These are phyloP conservation scores for Drosophila merina DNA, from an alignment of 2,888 invertebrate species.

Conservation along the genomic window DNA sequence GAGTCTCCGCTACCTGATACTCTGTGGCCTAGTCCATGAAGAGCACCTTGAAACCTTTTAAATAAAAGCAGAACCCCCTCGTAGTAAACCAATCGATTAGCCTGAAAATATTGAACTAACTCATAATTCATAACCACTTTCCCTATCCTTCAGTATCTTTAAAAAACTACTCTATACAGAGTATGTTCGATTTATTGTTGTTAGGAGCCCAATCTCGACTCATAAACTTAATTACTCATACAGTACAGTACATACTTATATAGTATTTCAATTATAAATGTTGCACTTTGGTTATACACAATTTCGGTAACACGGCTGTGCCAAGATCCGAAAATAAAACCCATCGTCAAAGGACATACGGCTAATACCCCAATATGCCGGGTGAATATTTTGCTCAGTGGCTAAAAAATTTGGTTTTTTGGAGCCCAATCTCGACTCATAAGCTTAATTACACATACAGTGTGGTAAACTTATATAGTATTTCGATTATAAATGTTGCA, in stretches of 20 bases:
- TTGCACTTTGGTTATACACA: slow-evolving; percentile 55
- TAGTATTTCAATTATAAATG: no score
- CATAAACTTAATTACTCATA: no score
- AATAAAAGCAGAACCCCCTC: slow-evolving; percentile 33
- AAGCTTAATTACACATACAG: no score
- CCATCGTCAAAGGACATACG: slow-evolving; percentile 28
- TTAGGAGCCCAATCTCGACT: no score
- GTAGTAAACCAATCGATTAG: slow-evolving; percentile 50
- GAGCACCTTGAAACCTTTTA: slow-evolving; percentile 30
- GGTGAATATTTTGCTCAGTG: slow-evolving; percentile 22
- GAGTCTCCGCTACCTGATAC: slow-evolving; percentile 21
- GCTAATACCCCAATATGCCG: slow-evolving; percentile 1
- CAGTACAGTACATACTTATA: no score
- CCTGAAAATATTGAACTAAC: slow-evolving; percentile 40
- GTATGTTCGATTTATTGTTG: no score
- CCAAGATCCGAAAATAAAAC: slow-evolving; percentile 5
- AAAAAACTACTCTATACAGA: no score
- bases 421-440: no score
- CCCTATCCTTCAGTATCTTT: no score
- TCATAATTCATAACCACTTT: no score
- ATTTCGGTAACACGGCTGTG: slow-evolving; percentile 23
- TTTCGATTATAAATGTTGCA: slow-evolving; percentile 21
- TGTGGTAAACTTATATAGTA: no score
- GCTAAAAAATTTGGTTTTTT: no score
- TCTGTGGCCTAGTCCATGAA: background rate